Base-by-base conservation (phyloP, 2,888 invertebrate species). In the Papilio gigon region DNA sequence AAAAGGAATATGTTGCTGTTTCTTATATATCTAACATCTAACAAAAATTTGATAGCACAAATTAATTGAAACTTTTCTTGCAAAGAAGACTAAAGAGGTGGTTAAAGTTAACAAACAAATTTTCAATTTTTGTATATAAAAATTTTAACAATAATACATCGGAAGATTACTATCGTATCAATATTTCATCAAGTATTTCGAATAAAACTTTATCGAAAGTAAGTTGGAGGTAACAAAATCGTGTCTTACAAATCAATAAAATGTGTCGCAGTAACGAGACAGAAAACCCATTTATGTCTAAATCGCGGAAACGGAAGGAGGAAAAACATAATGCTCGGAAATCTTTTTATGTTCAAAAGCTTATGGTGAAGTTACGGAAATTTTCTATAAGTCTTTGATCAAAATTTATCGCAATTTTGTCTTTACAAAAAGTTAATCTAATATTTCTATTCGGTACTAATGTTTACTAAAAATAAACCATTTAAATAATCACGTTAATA, bases 221-320 rank as follows among this genome's bases (percentile, higher is more conserved):
- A 50, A 50, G n/a, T 27, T 27, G n/a, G 2, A 4, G 17, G 27
- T n/a, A n/a, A n/a, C n/a, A 53, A 30, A 56, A 56, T 56, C 53
- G n/a, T 27, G 27, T 53, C 17, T 11, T 3, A 25, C 27, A 53
- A 53, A 53, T 27, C 53, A 53, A 27, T 53, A 53, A 56, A 56
- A 56, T 30, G 17, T n/a, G 30, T 30, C 27, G 27, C 53, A 9
- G 27, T 53, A 56, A 56, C 17, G 17, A 56, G 53, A 30, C 30
- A 30, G 53, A 30, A 56, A 56, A 27, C 30, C 53, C 27, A 17
- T 56, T 56, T 56, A 30, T 56, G 30, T 56, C 53, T 27, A 56
- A 56, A 56, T 56, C 30, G 53, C 27, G 30, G 53, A 56, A 30
- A 56, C 53, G 53, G 53, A 56, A 25, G 53, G n/a, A 56, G 53